These are phyloP conservation scores for Heliconius hewitsoni DNA, from an alignment of 1,140 invertebrate species.

Conservation along the genomic window DNA sequence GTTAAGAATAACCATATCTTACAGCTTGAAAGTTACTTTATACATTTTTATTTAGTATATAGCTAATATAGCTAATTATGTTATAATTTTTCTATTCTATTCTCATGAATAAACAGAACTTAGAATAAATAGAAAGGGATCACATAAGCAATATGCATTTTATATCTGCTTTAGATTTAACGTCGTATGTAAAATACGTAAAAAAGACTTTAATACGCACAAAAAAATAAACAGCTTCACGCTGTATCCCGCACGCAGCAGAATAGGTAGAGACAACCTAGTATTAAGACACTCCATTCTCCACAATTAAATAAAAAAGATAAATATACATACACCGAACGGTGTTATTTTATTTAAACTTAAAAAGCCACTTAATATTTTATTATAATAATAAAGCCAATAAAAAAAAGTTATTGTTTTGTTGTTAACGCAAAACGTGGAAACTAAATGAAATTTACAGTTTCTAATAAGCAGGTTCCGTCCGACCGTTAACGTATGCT, in stretches of 20 bases:
- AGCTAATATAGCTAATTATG: not conserved
- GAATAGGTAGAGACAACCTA: too few relatives aligned
- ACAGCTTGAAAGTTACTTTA: not conserved
- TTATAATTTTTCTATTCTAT: not conserved
- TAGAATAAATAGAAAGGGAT: not conserved
- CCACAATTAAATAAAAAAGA: too few relatives aligned
- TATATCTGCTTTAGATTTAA: too few relatives aligned
- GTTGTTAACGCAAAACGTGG: conserved; percentile 7
- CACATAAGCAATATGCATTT: too few relatives aligned
- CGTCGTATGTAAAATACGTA: too few relatives aligned
- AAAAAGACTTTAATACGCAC: too few relatives aligned
- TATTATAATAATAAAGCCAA: not conserved
- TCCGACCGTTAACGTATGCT: conserved; percentile 24
- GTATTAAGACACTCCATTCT: too few relatives aligned
- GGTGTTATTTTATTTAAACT: not conserved
- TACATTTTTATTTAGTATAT: not conserved
- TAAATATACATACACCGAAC: too few relatives aligned
- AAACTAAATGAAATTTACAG: conserved; percentile 34
- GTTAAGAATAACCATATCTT: conserved; percentile 32
- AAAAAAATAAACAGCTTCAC: too few relatives aligned
- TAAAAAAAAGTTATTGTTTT: not conserved
- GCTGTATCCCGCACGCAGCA: too few relatives aligned
- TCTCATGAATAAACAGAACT: not conserved
- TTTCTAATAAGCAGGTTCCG: conserved; percentile 34
- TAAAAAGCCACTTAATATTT: not conserved